These are phyloP conservation scores for Diplosoma virens DNA, from an alignment of 23 tunicate species.

Conservation along the genomic window DNA sequence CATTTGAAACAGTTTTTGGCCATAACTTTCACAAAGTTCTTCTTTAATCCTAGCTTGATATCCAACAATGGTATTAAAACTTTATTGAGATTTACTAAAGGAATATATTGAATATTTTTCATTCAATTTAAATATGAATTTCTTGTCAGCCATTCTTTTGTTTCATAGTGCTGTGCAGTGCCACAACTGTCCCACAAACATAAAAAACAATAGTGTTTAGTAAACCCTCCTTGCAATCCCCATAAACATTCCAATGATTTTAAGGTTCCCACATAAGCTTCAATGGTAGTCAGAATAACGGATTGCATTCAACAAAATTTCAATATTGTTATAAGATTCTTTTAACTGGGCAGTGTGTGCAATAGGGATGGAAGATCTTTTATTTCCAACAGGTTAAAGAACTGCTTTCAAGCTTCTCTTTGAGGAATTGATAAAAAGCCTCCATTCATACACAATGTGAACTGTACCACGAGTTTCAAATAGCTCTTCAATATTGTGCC, in stretches of 20 bases:
- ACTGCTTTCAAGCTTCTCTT: slow-evolving; percentile 34
- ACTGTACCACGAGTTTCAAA: slow-evolving; percentile 18
- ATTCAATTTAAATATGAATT: slow-evolving; percentile 14
- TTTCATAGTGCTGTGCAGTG: slow-evolving; percentile 31
- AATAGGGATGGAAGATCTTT: slow-evolving; percentile 36
- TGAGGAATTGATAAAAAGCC: slow-evolving; percentile 32
- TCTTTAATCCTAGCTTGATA: slow-evolving; percentile 33
- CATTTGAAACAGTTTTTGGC: slow-evolving; percentile 9
- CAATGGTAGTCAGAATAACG: slow-evolving; percentile 16
- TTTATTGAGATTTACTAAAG: slow-evolving; percentile 16
- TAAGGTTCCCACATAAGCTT: slow-evolving; percentile 23
- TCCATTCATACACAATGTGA: slow-evolving; percentile 18
- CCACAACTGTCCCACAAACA: slow-evolving; percentile 22
- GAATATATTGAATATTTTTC: slow-evolving; percentile 5
- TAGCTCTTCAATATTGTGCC: slow-evolving; percentile 12
- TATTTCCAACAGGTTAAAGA: slow-evolving; percentile 10
- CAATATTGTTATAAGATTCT: slow-evolving; percentile 22
- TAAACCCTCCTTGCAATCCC: slow-evolving; percentile 9
- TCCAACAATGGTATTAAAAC: slow-evolving; percentile 1
- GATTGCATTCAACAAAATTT: slow-evolving; percentile 3
- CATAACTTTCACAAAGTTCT: slow-evolving; percentile 25
- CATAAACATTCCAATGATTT: slow-evolving; percentile 23
- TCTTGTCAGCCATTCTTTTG: slow-evolving; percentile 30
- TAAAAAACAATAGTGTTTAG: not conserved
- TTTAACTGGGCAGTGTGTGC: slow-evolving; percentile 29